Conservation (phyloP, 2,888 invertebrate species). For the Exocentrus adspersus region DNA sequence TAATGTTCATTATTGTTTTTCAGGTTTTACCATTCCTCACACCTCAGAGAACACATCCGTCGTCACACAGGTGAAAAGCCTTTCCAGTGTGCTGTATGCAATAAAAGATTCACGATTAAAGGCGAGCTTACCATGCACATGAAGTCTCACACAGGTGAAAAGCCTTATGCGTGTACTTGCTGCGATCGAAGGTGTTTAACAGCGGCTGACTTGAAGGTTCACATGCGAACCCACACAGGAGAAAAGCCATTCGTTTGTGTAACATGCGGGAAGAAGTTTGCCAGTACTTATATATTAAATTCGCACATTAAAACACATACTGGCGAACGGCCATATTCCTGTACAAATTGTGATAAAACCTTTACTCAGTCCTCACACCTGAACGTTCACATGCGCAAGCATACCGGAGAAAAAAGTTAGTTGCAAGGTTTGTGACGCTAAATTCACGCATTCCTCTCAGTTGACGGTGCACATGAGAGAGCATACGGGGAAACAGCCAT, state of each 20-base stretch:
- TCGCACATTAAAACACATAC: slow-evolving; percentile 72
- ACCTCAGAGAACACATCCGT: slow-evolving; percentile 59
- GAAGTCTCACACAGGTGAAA: slow-evolving; percentile 67
- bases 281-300: slow-evolving; percentile 70
- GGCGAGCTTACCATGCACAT: slow-evolving; percentile 64
- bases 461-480: slow-evolving; percentile 60
- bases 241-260: slow-evolving; percentile 59
- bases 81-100: slow-evolving; percentile 59
- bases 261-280: slow-evolving; percentile 65
- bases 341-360: slow-evolving; percentile 68
- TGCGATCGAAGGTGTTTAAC: slow-evolving; percentile 66
- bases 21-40: slow-evolving; percentile 60
- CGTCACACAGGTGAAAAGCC: slow-evolving; percentile 62
- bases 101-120: slow-evolving; percentile 60
- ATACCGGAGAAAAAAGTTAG: slow-evolving; percentile 67
- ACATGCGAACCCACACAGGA: slow-evolving; percentile 63
- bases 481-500: slow-evolving; percentile 61
- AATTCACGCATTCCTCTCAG: slow-evolving; percentile 61
- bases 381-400: slow-evolving; percentile 68
- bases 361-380: slow-evolving; percentile 72
- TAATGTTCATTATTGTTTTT: slow-evolving; percentile 4
- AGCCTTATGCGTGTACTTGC: slow-evolving; percentile 67
- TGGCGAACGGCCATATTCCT: slow-evolving; percentile 70
- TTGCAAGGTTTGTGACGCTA: slow-evolving; percentile 58
- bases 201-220: slow-evolving; percentile 65